Base-by-base conservation (phyloP, 2,888 invertebrate species). In the Andricus quercusramuli region DNA sequence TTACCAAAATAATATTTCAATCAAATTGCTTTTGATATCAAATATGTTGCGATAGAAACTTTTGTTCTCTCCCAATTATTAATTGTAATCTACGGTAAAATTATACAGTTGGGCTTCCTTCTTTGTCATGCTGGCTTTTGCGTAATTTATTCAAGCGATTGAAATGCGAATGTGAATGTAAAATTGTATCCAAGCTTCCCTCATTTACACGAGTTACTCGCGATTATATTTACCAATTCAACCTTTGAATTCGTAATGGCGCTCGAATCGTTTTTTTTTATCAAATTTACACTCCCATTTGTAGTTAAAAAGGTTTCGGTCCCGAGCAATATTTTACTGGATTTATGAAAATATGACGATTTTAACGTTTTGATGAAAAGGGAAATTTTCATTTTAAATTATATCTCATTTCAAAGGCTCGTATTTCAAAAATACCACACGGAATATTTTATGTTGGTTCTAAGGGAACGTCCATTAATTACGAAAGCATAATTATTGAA, bases 141-240 rank as follows among this genome's bases (percentile, higher is more conserved):
- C 22, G 17, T 15, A 64, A 64, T 64, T 15, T 64, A 64, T 64
- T 64, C 64, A 64, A 64, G 22, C 64, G 29, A 22, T 64, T 15
- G 25, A 64, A 64, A 64, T 17, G 64, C 29, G 64, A 17, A 47
- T 64, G 9, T 29, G 29, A 64, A 64, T 64, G 15, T 22, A 25
- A 64, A 64, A 64, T 64, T 64, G 29, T 17, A 25, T 64, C 64
- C 64, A 15, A 29, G 64, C 64, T n/a, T 65, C 17, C 17, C 65
- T 65, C 65, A 65, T 65, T 65, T 11, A 65, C 32, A 32, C 32
- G 37, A 65, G 65, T 65, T 29, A 67, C 66, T 3, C n/a, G 41
- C n/a, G 13, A 67, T 37, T 67, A 67, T 67, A 67, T 67, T 67
- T 67, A 67, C 9, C 41, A 41, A 67, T 67, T 41, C 66, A 37